Evolutionary conservation across 2,888 invertebrate genomes (phyloP), one percentile per base, ranked within the genome.

Genomic region (Ochlodes sylvanus): DNA sequence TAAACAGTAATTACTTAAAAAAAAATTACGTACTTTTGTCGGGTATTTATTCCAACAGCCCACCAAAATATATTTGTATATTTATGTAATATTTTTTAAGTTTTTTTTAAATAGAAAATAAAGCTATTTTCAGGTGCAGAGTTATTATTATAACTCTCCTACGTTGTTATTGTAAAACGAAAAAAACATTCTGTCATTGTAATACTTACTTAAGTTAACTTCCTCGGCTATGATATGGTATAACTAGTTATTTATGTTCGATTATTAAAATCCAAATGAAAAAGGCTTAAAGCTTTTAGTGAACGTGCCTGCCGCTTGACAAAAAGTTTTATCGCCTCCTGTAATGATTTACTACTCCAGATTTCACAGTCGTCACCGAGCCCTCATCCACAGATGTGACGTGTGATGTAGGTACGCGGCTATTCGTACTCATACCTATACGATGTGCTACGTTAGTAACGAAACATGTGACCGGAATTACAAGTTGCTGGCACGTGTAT

Each of bases 271-370:
- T 66, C 73, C 75, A 73, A 76, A 76, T 76, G 74, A 52, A 72
- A 77, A 77, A 75, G 73, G 71, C 72, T 75, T 74, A 76, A 75
- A 74, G 71, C 76, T 72, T 74, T 77, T 75, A 77, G 71, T 70
- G 70, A 71, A 76, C 76, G 77, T 72, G 74, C 71, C 73, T 75
- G 77, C 72, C 70, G 72, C 73, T 74, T 79, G 85, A 89, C 88
- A 89, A 88, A 89, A 89, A 89, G 83, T 86, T 89, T 89, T 87
- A 89, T 86, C 81, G 85, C 76, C 79, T 76, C 72, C 76, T 79
- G 73, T 74, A 77, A 80, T 90, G 90, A 90, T 90, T 90, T 90
- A 90, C 78, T 74, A 71, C 74, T 72, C 83, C 81, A 80, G 84
- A 89, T 89, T 88, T 88, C 84, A 87, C 83, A 85, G 86, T 76